These are phyloP conservation scores for Taurulus bubalis DNA, from an alignment of 2,113 vertebrate genomes.

Conservation along the genomic window DNA sequence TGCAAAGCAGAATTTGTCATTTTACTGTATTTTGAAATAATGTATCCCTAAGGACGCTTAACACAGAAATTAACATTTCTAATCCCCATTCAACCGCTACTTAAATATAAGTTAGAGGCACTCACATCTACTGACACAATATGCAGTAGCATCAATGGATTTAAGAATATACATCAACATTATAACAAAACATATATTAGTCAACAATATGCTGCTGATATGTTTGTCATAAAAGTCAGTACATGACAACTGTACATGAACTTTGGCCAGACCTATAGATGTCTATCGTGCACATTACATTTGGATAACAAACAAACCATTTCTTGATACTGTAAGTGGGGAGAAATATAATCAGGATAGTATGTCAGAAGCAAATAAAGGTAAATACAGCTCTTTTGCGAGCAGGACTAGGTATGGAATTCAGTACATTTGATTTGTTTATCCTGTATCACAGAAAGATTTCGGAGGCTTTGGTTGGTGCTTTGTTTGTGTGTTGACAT, in stretches of 20 bases:
- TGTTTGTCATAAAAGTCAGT: neutral
- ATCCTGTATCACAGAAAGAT: constrained; percentile 16
- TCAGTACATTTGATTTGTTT: constrained; percentile 32
- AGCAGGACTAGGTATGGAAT: neutral
- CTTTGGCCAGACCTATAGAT: neutral
- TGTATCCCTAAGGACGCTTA: neutral
- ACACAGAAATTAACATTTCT: neutral
- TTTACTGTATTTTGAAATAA: neutral
- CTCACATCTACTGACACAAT: neutral
- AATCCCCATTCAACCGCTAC: neutral
- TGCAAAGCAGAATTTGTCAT: neutral
- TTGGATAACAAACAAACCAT: neutral
- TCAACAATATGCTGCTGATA: neutral
- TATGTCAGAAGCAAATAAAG: too few relatives aligned
- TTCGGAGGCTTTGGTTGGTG: constrained; percentile 8
- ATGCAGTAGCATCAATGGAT: neutral
- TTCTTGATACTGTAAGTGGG: too few relatives aligned
- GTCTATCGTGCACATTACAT: neutral
- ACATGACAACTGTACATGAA: neutral
- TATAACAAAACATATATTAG: neutral
- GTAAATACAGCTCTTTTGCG: neutral
- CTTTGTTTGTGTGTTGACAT: constrained; percentile 24
- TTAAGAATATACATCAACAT: neutral
- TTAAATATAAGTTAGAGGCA: neutral
- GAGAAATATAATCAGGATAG: too few relatives aligned